Conservation (phyloP, 2,113 vertebrate species). For the Hucho hucho region DNA sequence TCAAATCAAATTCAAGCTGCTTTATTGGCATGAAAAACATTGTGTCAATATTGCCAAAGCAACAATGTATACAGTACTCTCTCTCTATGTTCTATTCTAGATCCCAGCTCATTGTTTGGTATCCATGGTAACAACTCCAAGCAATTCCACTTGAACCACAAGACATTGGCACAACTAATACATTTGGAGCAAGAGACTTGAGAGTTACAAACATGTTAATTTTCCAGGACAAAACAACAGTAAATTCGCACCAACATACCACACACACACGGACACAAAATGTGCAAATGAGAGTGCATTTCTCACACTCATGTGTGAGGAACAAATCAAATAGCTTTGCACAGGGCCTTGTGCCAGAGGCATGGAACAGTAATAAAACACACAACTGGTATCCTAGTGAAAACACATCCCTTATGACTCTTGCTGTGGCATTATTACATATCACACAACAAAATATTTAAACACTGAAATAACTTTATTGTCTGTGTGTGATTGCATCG, state of each 20-base stretch:
- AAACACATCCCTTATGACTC: too few relatives aligned
- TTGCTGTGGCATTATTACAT: too few relatives aligned
- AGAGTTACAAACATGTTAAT: too few relatives aligned
- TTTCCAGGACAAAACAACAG: too few relatives aligned
- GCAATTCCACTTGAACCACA: slow-evolving; percentile 58
- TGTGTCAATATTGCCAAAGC: too few relatives aligned
- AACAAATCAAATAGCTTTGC: background rate
- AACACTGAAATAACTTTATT: slow-evolving; percentile 13
- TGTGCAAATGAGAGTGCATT: background rate
- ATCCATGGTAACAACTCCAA: slow-evolving; percentile 76
- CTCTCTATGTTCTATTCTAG: slow-evolving; percentile 73
- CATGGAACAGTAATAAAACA: background rate
- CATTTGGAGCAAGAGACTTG: too few relatives aligned
- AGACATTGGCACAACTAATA: slow-evolving; percentile 7
- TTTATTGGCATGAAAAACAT: too few relatives aligned
- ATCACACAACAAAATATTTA: slow-evolving; percentile 7
- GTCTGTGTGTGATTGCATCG: slow-evolving; percentile 13
- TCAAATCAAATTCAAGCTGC: too few relatives aligned
- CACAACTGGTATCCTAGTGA: background rate
- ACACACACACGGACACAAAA: background rate
- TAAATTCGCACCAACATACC: background rate
- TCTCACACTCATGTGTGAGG: background rate
- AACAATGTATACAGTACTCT: too few relatives aligned
- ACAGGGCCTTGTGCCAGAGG: background rate
- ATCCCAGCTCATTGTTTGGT: slow-evolving; percentile 78